Evolutionary conservation across 2,797 vertebrate genomes (phyloP), one percentile per base, ranked within the genome.

Genomic region (Macrochelys suwanniensis): DNA sequence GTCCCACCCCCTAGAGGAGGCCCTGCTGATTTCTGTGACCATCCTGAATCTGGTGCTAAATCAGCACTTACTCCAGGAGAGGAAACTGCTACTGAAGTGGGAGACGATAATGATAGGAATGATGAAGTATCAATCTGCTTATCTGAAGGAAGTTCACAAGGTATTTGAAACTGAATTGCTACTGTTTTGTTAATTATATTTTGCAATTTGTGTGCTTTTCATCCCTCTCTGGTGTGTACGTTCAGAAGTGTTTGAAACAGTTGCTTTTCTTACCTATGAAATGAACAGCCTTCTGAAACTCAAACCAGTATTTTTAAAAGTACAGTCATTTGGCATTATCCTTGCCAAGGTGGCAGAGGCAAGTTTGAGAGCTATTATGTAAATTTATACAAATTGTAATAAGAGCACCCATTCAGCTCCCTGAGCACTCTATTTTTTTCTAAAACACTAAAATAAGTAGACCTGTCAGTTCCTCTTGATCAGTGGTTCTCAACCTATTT

Each of bases 1-100:
- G 99, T 99, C 95, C 99, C 99, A 87, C 99, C 99, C 89, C 99
- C 99, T 91, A 99, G 99, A 98, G 99, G 99, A 88, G 99, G 99
- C 50, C 99, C 99, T 95, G 99, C 99, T 97, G 98, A 99, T 96
- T 99, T 99, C 97, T 98, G 98, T 56, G 98, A 98, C 94, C 98
- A 98, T 11, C 97, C 98, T 7, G 99, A 99, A 94, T 98, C 98
- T 61, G 98, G 98, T 79, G 98, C 99, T 92, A 98, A 98, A 57
- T 97, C 98, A 95, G 97, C 98, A 93, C 98, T 99, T 93, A 99
- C 98, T 93, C 98, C 98, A 17, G 98, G 99, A 94, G 99, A 98
- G 77, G 99, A 99, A 88, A 96, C 97, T 77, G 98, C 98, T 91
- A 97, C 98, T 90, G 99, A 99, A 89, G 98, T 98, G 49, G 98